Base-by-base conservation (phyloP, 2,113 vertebrate genomes). In the Anser cygnoides region DNA sequence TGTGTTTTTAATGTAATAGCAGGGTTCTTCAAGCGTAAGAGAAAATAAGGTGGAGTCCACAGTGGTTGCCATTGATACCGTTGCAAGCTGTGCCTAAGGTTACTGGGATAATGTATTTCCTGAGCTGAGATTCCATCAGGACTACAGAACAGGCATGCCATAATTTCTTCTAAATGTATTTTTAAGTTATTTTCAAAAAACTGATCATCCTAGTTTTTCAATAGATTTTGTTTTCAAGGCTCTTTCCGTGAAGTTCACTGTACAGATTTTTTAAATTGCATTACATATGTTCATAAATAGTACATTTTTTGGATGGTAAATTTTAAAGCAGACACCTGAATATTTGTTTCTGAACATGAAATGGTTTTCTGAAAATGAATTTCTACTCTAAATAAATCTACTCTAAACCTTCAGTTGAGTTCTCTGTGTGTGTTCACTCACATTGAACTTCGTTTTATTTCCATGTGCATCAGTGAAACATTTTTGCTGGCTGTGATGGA, bases 51-150 rank as follows among this genome's bases (percentile, higher is more conserved):
- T 92, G 90, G 94, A 94, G 92, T 81, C 54, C 88, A 89, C 37
- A 44, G 76, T 88, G 87, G 91, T 93, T 96, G 89, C 91, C 94
- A 95, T 94, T 97, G 94, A 95, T 95, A 95, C 82, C 22, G 9
- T 63, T 87, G 35, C 82, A 92, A 93, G 94, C 91, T 82, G 58
- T 87, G 84, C 80, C 89, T 95, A 78, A 90, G 95, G 93, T 94
- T 97, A 87, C 84, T 52, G 66, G 70, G 89, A 82, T 94, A 96
- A 87, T 78, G 6, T 71, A 66, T 94, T 91, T 96, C 78, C 82
- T 93, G 84, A 0, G 0, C 78, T 44, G 73, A 80, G 80, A 93
- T 92, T 90, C 75, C 75, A 86, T 92, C 88, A 97, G 89, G 52
- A 74, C 63, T 76, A 68, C 89, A 33, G 84, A 87, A 37, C 86